A percentile compares a stretch with the other conserved stretches of the same genome.
Conservation (phyloP, 2,888 invertebrate species). For the Drosophila flavopinicola region DNA sequence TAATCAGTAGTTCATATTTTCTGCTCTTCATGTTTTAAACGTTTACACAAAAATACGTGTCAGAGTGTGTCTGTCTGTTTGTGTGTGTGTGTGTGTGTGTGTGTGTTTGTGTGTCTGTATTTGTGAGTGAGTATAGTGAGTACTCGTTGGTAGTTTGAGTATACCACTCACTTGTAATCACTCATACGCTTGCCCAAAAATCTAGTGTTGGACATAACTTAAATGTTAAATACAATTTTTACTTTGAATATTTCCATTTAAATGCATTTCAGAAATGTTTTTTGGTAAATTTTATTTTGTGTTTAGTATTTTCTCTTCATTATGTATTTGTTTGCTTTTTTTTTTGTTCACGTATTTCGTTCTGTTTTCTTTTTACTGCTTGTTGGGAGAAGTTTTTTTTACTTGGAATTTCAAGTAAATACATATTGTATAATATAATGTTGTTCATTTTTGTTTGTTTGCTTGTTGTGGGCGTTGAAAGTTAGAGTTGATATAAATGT, state of each 20-base stretch:
- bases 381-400: conserved; percentile 17
- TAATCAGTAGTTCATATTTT: conserved; percentile 76
- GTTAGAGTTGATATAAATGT: conserved; percentile 12
- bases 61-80: conserved; percentile 17
- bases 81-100: conserved; percentile 10
- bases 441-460: conserved; percentile 18
- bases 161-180: conserved; percentile 9
- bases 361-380: conserved; percentile 3
- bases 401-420: conserved; percentile 33
- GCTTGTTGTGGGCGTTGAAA: too few relatives aligned
- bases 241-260: conserved; percentile 69
- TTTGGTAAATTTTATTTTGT: conserved; percentile 35
- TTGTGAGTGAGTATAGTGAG: conserved; percentile 33
- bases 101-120: conserved; percentile 2
- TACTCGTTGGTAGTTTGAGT: conserved; percentile 17
- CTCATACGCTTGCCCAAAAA: conserved; percentile 27
- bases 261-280: conserved; percentile 78
- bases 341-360: conserved; percentile 11
- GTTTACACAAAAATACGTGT: conserved; percentile 72
- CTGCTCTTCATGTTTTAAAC: conserved; percentile 56
- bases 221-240: conserved; percentile 70
- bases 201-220: conserved; percentile 56
- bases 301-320: conserved; percentile 8
- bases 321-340: conserved; percentile 16
- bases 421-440: conserved; percentile 20